phyloP scores from a whole-genome alignment of 1,140 invertebrate species.

The Galendromus occidentalis region DNA sequence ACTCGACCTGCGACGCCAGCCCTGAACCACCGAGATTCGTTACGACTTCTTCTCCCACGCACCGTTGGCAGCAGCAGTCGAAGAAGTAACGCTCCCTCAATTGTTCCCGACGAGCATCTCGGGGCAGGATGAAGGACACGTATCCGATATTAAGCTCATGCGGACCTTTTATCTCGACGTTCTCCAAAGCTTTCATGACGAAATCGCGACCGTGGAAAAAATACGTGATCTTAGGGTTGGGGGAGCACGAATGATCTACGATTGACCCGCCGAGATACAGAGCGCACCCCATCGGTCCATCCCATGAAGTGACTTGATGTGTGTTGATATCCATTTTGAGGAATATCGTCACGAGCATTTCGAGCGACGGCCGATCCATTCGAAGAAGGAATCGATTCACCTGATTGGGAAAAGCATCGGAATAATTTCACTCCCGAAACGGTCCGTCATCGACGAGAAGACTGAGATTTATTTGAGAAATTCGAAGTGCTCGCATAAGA shows the following conservation, averaged over 20 bases:
- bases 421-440: not conserved
- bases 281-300: not conserved
- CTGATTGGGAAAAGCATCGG: not conserved
- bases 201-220: not conserved
- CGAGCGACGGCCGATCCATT: not conserved
- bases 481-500: not conserved
- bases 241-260: not conserved
- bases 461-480: not conserved
- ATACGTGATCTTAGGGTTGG: not conserved
- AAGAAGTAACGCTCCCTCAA: not conserved
- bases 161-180: not conserved
- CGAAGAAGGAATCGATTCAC: not conserved
- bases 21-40: not conserved
- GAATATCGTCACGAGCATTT: not conserved
- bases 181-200: not conserved
- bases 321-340: slow-evolving; percentile 6
- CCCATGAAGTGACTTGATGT: not conserved
- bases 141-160: not conserved
- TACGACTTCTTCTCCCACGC: not conserved
- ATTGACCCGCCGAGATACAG: not conserved
- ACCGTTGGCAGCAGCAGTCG: not conserved
- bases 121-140: not conserved
- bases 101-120: not conserved
- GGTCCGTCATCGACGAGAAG: not conserved
- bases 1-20: not conserved